Base-by-base conservation (phyloP, 2,888 invertebrate genomes). In the Trachelus troglodyta region DNA sequence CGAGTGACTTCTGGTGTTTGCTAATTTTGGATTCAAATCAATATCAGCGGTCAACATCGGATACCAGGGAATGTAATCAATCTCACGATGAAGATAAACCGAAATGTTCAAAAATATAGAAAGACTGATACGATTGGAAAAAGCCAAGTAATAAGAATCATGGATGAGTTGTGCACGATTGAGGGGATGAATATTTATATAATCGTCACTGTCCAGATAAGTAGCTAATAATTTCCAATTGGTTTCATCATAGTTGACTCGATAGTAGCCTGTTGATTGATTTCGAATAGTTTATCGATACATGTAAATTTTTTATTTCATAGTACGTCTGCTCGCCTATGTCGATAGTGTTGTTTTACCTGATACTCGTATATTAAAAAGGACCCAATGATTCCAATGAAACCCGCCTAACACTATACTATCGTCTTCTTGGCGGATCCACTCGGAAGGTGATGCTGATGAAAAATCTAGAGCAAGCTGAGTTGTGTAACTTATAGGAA, bases 31-130 rank as follows among this genome's bases (percentile, higher is more conserved):
- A 34, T 80, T 92, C 2, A 90, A 83, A 2, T 91, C 92, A 79
- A 88, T 87, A 77, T 92, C 92, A 30, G 93, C 93, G 77, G 89
- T 89, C 23, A 94, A 91, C 6, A 95, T 95, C 1, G 94, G 91
- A 30, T 92, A 90, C 96, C 96, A 97, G 0, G 96, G 95, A 11
- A 95, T 92, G 80, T 95, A 94, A 74, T 95, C 94, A 30, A 92
- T 92, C 89, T 95, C 95, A 11, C 92, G 92, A 74, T 92, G 89
- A 81, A 97, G 85, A 92, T 93, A 34, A 34, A 89, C 76, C 92
- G 93, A 73, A 94, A 92, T 0, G 92, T 93, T 68, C 89, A 90
- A 11, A 86, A 90, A 85, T 93, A 93, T 0, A 87, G 79, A 37
- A 93, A 85, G 34, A 90, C 86, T 1, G 92, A 92, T 83, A 93